Evolutionary conservation across 2,888 invertebrate genomes (phyloP).

Genomic region (Ochropleura leucogaster): DNA sequence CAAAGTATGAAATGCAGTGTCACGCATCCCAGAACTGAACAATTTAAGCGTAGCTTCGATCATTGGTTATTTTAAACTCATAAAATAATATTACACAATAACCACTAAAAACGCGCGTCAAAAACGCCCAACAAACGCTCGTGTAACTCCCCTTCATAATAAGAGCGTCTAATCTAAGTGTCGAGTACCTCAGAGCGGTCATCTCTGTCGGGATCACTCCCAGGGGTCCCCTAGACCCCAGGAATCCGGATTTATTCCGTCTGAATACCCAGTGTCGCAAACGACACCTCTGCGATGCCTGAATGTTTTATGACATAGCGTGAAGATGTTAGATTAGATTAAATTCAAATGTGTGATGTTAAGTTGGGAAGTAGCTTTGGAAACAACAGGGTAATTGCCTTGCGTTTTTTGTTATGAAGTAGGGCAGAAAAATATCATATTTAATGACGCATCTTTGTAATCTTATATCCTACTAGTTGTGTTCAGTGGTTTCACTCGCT

Average conservation of each 20-base stretch:
- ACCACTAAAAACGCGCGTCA: constrained; percentile 16
- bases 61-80: neutral
- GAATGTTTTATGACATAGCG: constrained; percentile 82
- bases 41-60: neutral
- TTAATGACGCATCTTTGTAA: neutral
- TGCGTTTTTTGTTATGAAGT: neutral
- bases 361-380: constrained; percentile 24
- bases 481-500: too few species aligned
- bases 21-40: neutral
- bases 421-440: neutral
- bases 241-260: constrained; percentile 87
- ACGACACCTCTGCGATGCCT: constrained; percentile 82
- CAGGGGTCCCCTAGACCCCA: constrained; percentile 85
- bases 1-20: neutral
- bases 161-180: constrained; percentile 86
- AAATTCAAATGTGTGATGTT: constrained; percentile 72
- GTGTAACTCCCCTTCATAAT: constrained; percentile 72
- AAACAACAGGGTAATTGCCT: constrained; percentile 25
- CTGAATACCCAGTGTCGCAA: constrained; percentile 81
- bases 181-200: constrained; percentile 87
- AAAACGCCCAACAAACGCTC: constrained; percentile 68
- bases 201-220: constrained; percentile 88
- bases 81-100: neutral
- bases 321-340: constrained; percentile 83
- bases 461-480: too few species aligned